Conservation (phyloP, 1,140 invertebrate genomes). For the Armadillidium nasatum region DNA sequence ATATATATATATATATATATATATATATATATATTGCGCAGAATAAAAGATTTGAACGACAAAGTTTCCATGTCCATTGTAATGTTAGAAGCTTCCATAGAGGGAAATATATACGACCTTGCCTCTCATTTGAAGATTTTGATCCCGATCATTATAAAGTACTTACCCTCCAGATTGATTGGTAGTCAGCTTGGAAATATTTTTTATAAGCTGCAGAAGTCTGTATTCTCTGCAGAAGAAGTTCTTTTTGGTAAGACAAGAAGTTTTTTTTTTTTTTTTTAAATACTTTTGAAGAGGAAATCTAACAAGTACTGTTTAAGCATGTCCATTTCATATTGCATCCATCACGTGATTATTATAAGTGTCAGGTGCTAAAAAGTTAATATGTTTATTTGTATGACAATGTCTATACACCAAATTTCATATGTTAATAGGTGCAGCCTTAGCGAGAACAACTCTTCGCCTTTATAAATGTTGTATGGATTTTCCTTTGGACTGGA, state of each 20-base stretch:
- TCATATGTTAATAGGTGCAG: constrained; percentile 13
- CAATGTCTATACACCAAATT: too few relatives aligned
- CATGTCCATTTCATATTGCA: too few relatives aligned
- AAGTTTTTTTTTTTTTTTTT: too few relatives aligned
- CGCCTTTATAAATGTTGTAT: constrained; percentile 70
- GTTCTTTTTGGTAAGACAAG: constrained; percentile 43
- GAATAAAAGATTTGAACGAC: constrained; percentile 51
- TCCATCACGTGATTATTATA: too few relatives aligned
- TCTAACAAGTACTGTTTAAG: too few relatives aligned
- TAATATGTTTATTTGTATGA: too few relatives aligned
- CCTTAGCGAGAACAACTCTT: constrained; percentile 65
- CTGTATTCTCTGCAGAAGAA: constrained; percentile 50
- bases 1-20: too few relatives aligned
- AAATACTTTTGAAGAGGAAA: too few relatives aligned
- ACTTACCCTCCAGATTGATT: constrained; percentile 64
- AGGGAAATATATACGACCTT: constrained; percentile 60
- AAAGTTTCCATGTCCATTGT: constrained; percentile 22
- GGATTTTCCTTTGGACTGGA: constrained; percentile 70
- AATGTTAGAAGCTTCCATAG: constrained; percentile 33
- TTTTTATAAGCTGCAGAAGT: constrained; percentile 57
- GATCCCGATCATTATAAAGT: constrained; percentile 45
- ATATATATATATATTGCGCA: neutral
- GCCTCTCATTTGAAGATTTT: constrained; percentile 48
- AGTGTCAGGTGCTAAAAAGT: too few relatives aligned
- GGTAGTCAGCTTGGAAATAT: constrained; percentile 61